These are phyloP conservation scores for Philaethria dido DNA, from an alignment of 2,888 invertebrate species.

Conservation along the genomic window DNA sequence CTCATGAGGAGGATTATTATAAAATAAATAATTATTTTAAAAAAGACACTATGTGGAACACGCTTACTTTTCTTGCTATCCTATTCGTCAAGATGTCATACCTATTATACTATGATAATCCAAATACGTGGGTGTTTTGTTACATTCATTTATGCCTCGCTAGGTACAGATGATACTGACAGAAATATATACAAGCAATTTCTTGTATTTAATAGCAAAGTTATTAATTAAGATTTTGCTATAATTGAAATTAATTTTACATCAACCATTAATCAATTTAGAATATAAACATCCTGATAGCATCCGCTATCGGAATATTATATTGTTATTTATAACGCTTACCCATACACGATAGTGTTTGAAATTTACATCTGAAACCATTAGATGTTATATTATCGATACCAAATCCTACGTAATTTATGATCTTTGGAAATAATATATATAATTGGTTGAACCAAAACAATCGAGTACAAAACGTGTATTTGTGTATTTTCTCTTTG, in stretches of 20 bases:
- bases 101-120: too few species aligned
- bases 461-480: neutral
- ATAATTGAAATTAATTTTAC: neutral
- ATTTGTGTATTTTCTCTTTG: constrained; percentile 41
- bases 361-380: neutral
- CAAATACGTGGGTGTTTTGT: too few species aligned
- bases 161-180: too few species aligned
- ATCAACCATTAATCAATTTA: constrained; percentile 7
- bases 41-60: too few species aligned
- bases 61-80: too few species aligned
- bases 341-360: neutral
- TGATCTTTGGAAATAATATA: neutral
- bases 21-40: too few species aligned
- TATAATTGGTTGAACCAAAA: neutral
- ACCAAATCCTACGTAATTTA: constrained; percentile 1
- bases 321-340: neutral
- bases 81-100: too few species aligned
- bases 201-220: neutral
- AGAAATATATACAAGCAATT: too few species aligned
- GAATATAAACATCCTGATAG: constrained; percentile 13
- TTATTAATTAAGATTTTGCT: neutral
- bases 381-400: neutral
- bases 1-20: too few species aligned
- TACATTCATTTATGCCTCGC: too few species aligned
- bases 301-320: neutral